Percentiles rank a stretch among this genome's conserved stretches.
These are phyloP conservation scores for Rotaria macrura DNA, from an alignment of 2,888 invertebrate genomes.

Conservation along the genomic window DNA sequence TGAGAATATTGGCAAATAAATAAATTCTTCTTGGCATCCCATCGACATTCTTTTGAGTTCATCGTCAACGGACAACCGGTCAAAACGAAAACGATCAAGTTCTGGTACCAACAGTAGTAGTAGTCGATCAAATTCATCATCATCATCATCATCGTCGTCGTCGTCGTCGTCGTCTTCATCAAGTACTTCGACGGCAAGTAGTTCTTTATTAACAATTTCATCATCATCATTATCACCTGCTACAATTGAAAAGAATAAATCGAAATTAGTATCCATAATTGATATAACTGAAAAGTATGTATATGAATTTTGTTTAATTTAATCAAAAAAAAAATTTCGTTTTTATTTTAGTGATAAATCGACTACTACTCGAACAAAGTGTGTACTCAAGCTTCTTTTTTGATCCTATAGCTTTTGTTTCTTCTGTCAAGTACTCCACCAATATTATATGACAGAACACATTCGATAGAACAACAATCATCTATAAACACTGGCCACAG, in stretches of 20 bases:
- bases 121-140: background rate
- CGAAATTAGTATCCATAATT: background rate
- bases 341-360: background rate
- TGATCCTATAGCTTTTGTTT: background rate
- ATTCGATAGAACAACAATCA: background rate
- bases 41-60: constrained; percentile 9
- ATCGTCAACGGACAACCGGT: background rate
- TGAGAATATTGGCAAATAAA: background rate
- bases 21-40: background rate
- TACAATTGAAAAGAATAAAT: background rate
- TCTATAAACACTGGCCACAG: background rate
- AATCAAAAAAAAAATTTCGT: too few relatives aligned
- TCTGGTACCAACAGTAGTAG: background rate
- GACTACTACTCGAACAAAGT: background rate
- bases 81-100: background rate
- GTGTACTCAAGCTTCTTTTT: background rate
- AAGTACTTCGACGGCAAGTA: background rate
- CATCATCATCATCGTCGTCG: background rate
- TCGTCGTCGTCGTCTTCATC: background rate
- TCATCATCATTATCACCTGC: background rate
- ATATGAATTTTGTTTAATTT: too few relatives aligned
- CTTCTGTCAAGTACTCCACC: background rate
- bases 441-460: background rate
- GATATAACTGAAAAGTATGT: background rate
- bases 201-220: background rate